A percentile compares a stretch with the other conserved stretches of the same genome.
Conservation (phyloP, 2,888 invertebrate species). For the Ganaspis brasiliensis region DNA sequence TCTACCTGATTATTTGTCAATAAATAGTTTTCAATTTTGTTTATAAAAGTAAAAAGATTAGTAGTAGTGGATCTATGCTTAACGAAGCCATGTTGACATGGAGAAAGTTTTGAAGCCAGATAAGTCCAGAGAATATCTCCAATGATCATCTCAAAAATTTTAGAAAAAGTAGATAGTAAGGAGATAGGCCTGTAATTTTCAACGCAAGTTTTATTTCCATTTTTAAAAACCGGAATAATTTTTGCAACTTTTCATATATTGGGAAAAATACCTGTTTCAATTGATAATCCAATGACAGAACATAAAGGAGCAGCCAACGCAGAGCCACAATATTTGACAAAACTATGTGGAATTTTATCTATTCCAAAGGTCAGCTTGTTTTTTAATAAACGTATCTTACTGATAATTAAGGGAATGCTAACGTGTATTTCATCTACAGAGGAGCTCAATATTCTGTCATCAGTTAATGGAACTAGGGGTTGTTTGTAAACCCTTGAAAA, state of each 20-base stretch:
- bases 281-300: conserved; percentile 50
- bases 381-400: background rate
- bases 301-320: conserved; percentile 32
- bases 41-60: background rate
- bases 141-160: conserved; percentile 56
- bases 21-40: background rate
- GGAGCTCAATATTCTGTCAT: too few species aligned
- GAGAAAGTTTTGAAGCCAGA: background rate
- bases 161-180: conserved; percentile 49
- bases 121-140: background rate
- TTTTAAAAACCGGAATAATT: conserved; percentile 7
- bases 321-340: conserved; percentile 47
- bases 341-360: conserved; percentile 44
- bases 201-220: background rate
- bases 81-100: background rate
- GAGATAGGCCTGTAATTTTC: conserved; percentile 56
- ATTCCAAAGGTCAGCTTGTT: background rate
- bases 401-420: too few species aligned
- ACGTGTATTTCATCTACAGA: too few species aligned
- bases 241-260: conserved; percentile 48
- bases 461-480: too few species aligned
- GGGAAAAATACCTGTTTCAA: conserved; percentile 52
- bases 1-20: background rate
- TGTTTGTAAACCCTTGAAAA: too few species aligned
- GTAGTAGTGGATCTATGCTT: background rate